Evolutionary conservation across 2,888 invertebrate species (phyloP), one percentile per base, ranked within the genome.

Genomic region (Artemia sinica): DNA sequence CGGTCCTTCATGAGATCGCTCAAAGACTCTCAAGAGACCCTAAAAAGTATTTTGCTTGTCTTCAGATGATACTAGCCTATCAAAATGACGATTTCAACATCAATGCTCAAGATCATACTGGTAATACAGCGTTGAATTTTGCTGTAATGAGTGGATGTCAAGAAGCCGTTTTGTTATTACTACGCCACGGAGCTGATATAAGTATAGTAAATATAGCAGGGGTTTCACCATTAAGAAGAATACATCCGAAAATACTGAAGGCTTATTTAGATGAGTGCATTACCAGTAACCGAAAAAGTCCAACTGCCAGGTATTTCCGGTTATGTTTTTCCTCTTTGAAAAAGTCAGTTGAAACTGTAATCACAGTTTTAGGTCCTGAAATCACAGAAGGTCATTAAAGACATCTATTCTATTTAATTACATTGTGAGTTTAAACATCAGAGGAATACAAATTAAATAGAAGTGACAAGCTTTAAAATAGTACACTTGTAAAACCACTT

Each of bases 241-340:
- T 91, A 63, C 81, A 84, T 70, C 82, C 86, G 0, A 83, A 83
- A 73, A 79, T 84, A 13, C 77, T 91, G 50, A 84, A 87, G 76
- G 81, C 83, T 49, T 87, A 85, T 75, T 81, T 91, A 69, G 85
- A 90, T 75, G 82, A 83, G 73, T 90, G 89, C 75, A 80, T 91
- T 18, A 58, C n/a, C 8, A 18, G 58, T n/a, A 58, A 58, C 58
- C 14, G 58, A 14, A 8, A 14, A 18, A 58, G 58, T 18, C 18
- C 58, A 14, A 18, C 58, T 14, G 58, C 58, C 18, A 58, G 58
- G 58, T 58, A 58, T 28, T 28, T 28, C 28, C 1, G 28, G 1
- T 28, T 2, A 2, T 28, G 4, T 28, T 28, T 28, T 28, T n/a
- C n/a, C 28, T 4, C 28, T 28, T 28, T 28, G 28, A 28, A 28